Evolutionary conservation across 2,888 invertebrate genomes (phyloP).

Genomic region (Apodemia mormo): DNA sequence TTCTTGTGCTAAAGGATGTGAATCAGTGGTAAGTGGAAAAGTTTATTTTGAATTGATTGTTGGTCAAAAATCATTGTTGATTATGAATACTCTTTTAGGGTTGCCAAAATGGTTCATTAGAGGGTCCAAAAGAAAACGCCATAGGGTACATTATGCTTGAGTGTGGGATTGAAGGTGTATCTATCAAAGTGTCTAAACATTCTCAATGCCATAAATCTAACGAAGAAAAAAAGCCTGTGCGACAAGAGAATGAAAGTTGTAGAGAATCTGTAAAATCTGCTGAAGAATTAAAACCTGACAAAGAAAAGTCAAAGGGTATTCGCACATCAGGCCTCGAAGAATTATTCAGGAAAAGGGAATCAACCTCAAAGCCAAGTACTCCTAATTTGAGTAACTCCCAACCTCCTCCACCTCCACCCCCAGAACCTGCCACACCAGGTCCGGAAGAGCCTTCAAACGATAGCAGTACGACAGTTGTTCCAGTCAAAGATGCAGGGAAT

Average conservation of each 20-base stretch:
- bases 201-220: slow-evolving; percentile 89
- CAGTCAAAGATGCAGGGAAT: slow-evolving; percentile 86
- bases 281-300: slow-evolving; percentile 67
- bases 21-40: slow-evolving; percentile 52
- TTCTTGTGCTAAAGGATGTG: slow-evolving; percentile 74
- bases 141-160: slow-evolving; percentile 98
- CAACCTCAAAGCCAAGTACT: slow-evolving; percentile 82
- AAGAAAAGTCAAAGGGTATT: slow-evolving; percentile 57
- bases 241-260: slow-evolving; percentile 66
- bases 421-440: slow-evolving; percentile 60
- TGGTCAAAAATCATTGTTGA: slow-evolving; percentile 4
- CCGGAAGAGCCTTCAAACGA: slow-evolving; percentile 68
- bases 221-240: slow-evolving; percentile 76
- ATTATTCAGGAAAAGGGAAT: slow-evolving; percentile 77
- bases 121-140: slow-evolving; percentile 83
- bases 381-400: slow-evolving; percentile 77
- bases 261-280: slow-evolving; percentile 75
- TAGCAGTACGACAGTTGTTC: slow-evolving; percentile 61
- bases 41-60: not conserved
- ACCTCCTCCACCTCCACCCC: slow-evolving; percentile 50
- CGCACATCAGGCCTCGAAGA: slow-evolving; percentile 73
- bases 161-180: slow-evolving; percentile 95
- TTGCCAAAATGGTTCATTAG: slow-evolving; percentile 63
- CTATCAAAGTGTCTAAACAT: slow-evolving; percentile 87
- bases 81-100: slow-evolving; percentile 43